Base-by-base conservation (phyloP, 1,140 invertebrate species). In the Steinernema khuongi region DNA sequence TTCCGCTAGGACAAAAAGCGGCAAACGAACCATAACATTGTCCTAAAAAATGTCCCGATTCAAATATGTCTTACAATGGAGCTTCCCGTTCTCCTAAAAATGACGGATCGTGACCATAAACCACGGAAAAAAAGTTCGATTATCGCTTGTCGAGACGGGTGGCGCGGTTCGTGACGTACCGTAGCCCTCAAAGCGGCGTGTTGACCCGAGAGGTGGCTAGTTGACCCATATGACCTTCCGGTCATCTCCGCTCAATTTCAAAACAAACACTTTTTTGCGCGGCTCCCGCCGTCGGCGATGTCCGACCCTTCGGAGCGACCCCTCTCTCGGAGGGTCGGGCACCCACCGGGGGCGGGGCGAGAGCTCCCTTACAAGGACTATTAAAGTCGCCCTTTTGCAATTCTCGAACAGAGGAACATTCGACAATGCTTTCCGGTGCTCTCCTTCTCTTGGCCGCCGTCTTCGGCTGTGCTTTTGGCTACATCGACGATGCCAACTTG, bases 341-440 rank as follows among this genome's bases (percentile, higher is more conserved):
- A 60, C 4, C 14, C 11, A 22, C 26, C 22, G 50, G 50, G 50
- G 50, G 50, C 50, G 50, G 50, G 19, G 50, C 50, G 7, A 22
- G 50, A 60, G 7, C 22, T 60, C 26, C 50, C 50, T 22, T 60
- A 22, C 19, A 11, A 26, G 50, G 50, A 22, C 50, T 60, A 60
- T 60, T 60, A 60, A 60, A 60, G 50, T 60, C 50, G 50, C 50
- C 19, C 50, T 60, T 60, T 60, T 60, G 50, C 50, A 60, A 60
- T 60, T 60, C 50, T 60, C 50, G 50, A 60, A 60, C 50, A 60
- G 50, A 60, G 14, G 4, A 14, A 22, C 50, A 60, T 2, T 60
- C 11, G 4, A 22, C 50, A 60, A 60, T 60, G 50, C 26, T n/a
- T 60, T 60, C 50, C 50, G 50, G 50, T 26, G 50, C 50, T 60